These are phyloP conservation scores for Prochilodus magdalenae DNA, from an alignment of 2,113 vertebrate genomes.

Conservation along the genomic window DNA sequence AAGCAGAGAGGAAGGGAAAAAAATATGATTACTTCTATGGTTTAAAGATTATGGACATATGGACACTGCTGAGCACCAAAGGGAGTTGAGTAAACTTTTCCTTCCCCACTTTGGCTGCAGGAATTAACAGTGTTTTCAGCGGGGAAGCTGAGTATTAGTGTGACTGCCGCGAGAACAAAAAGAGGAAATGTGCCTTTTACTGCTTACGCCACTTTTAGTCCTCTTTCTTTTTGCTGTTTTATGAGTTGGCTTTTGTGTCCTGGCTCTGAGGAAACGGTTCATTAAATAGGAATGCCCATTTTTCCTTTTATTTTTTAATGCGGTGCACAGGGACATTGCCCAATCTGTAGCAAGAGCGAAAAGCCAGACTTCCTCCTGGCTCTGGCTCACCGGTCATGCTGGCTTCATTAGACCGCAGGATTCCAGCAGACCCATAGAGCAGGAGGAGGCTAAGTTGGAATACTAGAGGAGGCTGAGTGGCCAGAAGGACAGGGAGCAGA, in stretches of 20 bases:
- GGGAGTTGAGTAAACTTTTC: conserved; percentile 65
- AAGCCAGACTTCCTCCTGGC: conserved; percentile 60
- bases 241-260: conserved; percentile 60
- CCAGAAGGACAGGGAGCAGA: not conserved
- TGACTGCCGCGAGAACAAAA: conserved; percentile 66
- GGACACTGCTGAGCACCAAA: conserved; percentile 43
- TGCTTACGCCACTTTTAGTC: conserved; percentile 60
- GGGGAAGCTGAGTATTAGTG: conserved; percentile 63
- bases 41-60: conserved; percentile 68
- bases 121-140: conserved; percentile 69
- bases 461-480: not conserved
- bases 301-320: conserved; percentile 60
- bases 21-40: conserved; percentile 61
- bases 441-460: conserved; percentile 9
- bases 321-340: conserved; percentile 58
- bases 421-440: conserved; percentile 25
- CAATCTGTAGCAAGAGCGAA: conserved; percentile 55
- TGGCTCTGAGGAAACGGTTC: conserved; percentile 61
- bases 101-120: conserved; percentile 60
- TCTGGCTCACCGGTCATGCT: conserved; percentile 52
- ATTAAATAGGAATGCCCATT: conserved; percentile 67
- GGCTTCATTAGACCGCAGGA: conserved; percentile 51
- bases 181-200: conserved; percentile 71
- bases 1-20: conserved; percentile 41
- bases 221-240: conserved; percentile 62